Conservation (phyloP, 1,140 invertebrate species). For the Gonatopus flavifemur region DNA sequence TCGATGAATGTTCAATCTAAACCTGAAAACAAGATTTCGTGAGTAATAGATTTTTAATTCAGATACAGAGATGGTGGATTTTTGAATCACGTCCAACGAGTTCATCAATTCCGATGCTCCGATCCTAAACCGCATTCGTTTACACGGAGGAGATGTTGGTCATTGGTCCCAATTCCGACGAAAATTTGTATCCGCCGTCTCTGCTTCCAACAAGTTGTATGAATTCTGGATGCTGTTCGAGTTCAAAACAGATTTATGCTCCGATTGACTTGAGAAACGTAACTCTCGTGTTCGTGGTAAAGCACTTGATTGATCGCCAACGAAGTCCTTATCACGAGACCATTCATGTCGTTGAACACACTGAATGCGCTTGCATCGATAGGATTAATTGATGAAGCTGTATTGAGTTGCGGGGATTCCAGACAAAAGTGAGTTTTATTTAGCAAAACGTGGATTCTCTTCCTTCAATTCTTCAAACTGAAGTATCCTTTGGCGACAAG, state of each 20-base stretch:
- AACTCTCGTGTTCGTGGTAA: conserved; percentile 49
- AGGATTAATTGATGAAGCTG: background rate
- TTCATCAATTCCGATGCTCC: conserved; percentile 46
- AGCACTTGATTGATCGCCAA: conserved; percentile 44
- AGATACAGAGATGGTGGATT: conserved; percentile 45
- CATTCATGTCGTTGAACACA: conserved; percentile 45
- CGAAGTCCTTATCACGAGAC: conserved; percentile 49
- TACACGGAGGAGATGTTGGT: conserved; percentile 41
- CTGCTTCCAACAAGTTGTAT: conserved; percentile 50
- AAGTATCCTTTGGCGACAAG: conserved; percentile 35
- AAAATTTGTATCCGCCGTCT: conserved; percentile 48
- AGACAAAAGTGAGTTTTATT: background rate
- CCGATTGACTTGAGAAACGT: conserved; percentile 44
- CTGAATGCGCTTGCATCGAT: conserved; percentile 40
- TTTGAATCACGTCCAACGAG: conserved; percentile 47
- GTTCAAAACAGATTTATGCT: conserved; percentile 40
- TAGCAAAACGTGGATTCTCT: background rate
- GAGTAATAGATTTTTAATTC: too few species aligned
- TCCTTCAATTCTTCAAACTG: conserved; percentile 26
- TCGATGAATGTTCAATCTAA: too few species aligned
- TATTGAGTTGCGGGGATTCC: background rate
- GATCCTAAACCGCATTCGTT: conserved; percentile 45
- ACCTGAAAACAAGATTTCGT: too few species aligned
- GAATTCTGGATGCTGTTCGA: conserved; percentile 48
- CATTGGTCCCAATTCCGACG: conserved; percentile 43